phyloP scores from a whole-genome alignment of 1,140 invertebrate genomes.

The Ostrea edulis region DNA sequence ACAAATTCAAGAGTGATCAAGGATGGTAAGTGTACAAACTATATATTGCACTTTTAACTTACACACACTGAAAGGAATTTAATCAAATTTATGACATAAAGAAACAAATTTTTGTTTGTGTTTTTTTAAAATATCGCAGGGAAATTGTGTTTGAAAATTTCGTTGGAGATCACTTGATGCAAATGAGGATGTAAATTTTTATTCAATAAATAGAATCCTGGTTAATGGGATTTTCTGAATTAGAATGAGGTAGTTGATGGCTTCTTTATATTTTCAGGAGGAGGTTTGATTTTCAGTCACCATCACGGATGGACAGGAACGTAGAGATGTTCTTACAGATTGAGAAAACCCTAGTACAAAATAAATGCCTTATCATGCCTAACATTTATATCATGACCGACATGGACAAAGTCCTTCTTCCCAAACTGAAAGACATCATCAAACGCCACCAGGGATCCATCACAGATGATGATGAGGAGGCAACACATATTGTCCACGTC shows the following conservation, averaged over 20 bases:
- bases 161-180: too few species aligned
- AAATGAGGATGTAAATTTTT: too few species aligned
- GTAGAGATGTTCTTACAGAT: slow-evolving; percentile 96
- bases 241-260: too few species aligned
- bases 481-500: slow-evolving; percentile 93
- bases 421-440: slow-evolving; percentile 93
- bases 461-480: slow-evolving; percentile 90
- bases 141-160: too few species aligned
- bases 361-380: slow-evolving; percentile 89
- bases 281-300: slow-evolving; percentile 85
- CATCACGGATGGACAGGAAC: slow-evolving; percentile 93
- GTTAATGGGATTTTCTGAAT: too few species aligned
- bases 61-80: not conserved
- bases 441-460: slow-evolving; percentile 91
- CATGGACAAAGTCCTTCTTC: slow-evolving; percentile 88
- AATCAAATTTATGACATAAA: not conserved
- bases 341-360: slow-evolving; percentile 90
- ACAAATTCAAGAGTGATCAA: slow-evolving; percentile 97
- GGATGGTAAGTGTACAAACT: slow-evolving; percentile 84
- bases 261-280: slow-evolving; percentile 69
- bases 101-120: not conserved
- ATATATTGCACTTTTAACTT: not conserved
- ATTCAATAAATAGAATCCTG: too few species aligned
- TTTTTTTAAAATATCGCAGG: too few species aligned
- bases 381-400: slow-evolving; percentile 84